These are phyloP conservation scores for Lycaena phlaeas DNA, from an alignment of 2,888 invertebrate species.

Conservation along the genomic window DNA sequence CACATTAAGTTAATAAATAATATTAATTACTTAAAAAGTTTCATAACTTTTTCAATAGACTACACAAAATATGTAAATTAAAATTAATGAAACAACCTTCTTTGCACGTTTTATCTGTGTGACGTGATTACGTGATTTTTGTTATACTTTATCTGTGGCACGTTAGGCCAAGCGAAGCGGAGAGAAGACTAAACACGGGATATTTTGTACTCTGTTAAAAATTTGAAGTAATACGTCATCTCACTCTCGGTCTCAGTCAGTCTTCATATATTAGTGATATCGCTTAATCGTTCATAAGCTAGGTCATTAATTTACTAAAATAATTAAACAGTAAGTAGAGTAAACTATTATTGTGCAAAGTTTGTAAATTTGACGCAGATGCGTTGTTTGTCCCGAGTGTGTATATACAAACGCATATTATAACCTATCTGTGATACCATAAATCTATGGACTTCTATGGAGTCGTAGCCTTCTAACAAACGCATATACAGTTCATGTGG, in stretches of 20 bases:
- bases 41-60: no score
- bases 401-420: slow-evolving; percentile 68
- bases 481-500: slow-evolving; percentile 46
- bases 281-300: slow-evolving; percentile 33
- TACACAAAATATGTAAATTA: no score
- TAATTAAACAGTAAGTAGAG: slow-evolving; percentile 53
- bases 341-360: slow-evolving; percentile 23
- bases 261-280: slow-evolving; percentile 31
- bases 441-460: slow-evolving; percentile 39
- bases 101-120: not conserved
- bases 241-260: slow-evolving; percentile 27
- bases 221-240: slow-evolving; percentile 55
- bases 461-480: slow-evolving; percentile 51
- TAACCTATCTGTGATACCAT: slow-evolving; percentile 64
- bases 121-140: not conserved
- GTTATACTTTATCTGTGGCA: slow-evolving; percentile 36
- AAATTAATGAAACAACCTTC: no score
- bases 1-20: no score
- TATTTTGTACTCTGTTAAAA: slow-evolving; percentile 54
- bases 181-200: slow-evolving; percentile 51
- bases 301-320: slow-evolving; percentile 30
- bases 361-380: slow-evolving; percentile 34
- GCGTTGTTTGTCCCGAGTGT: slow-evolving; percentile 62
- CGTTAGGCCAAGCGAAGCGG: slow-evolving; percentile 52
- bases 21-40: no score